Base-by-base conservation (phyloP, 2,888 invertebrate species). In the Acanthopleura granulata region DNA sequence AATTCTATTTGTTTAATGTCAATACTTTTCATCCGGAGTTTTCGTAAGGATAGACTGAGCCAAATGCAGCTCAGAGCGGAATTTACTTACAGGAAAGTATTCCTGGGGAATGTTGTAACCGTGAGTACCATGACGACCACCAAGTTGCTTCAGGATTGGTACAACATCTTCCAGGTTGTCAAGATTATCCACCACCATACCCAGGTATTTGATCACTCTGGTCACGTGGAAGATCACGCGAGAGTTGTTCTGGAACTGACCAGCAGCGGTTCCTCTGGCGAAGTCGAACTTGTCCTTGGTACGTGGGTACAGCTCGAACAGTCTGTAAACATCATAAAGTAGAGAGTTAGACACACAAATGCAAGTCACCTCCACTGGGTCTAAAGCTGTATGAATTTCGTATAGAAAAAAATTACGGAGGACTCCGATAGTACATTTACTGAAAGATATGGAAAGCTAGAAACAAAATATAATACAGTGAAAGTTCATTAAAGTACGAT, bases 211-310 rank as follows among this genome's bases (percentile, higher is more conserved):
- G 29, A 72, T 57, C 1, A 72, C 72, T 49, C 72, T 72, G 27
- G 72, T 72, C 72, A 72, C 72, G 72, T 72, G 72, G 72, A 72
- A 72, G 72, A 72, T 72, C 40, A 72, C 57, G n/a, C 72, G 50
- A 29, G 72, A 27, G 72, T 49, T 72, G 29, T 72, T 72, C 72
- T 72, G 72, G 14, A 72, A 40, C 72, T 72, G 72, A 22, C 51
- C 72, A 3, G 72, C 72, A 27, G 72, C 50, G 22, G 51, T 51
- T 27, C 57, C 72, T 18, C 72, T 50, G 11, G 72, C 72, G 72
- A 72, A 72, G 29, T 72, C 72, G 72, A 72, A 72, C 72, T 51
- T 57, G n/a, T 50, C 50, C 57, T 72, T 50, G 72, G 72, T 72
- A 22, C 49, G 50, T 3, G 72, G 72, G 22, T 51, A 27, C 22